Conservation (phyloP, 35 echinoderm and acorn worm species). For the Acanthaster planci region DNA sequence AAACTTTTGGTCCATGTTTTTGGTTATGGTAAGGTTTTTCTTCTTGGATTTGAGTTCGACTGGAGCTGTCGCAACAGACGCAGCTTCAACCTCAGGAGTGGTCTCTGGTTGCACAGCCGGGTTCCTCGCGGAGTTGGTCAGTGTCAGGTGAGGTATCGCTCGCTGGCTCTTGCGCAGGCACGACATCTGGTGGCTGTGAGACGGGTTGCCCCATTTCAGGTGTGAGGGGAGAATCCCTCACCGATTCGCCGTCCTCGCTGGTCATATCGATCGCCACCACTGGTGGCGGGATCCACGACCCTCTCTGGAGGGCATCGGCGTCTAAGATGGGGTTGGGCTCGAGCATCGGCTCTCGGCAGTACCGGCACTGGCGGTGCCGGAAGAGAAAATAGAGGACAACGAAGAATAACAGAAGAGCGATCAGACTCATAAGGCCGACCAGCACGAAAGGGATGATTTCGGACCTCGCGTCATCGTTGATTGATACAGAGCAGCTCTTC, state of each 20-base stretch:
- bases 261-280: not conserved
- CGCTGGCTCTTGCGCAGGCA: not conserved
- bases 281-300: conserved; percentile 29
- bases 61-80: not conserved
- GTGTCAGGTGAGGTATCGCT: too few species aligned
- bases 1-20: not conserved
- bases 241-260: conserved; percentile 28
- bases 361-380: conserved; percentile 40
- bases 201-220: too few species aligned
- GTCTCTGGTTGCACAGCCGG: not conserved
- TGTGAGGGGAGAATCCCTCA: too few species aligned
- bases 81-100: not conserved
- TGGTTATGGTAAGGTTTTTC: conserved; percentile 9
- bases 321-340: conserved; percentile 52
- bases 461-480: not conserved
- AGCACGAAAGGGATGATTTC: conserved; percentile 50
- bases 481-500: not conserved
- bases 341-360: conserved; percentile 24
- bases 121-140: not conserved
- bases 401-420: conserved; percentile 49
- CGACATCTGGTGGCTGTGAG: not conserved
- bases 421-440: conserved; percentile 49
- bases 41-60: not conserved
- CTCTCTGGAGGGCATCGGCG: conserved; percentile 24
- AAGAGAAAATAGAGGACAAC: conserved; percentile 54